Base-by-base conservation (phyloP, 2,888 invertebrate species). In the Crocallis elinguaria region DNA sequence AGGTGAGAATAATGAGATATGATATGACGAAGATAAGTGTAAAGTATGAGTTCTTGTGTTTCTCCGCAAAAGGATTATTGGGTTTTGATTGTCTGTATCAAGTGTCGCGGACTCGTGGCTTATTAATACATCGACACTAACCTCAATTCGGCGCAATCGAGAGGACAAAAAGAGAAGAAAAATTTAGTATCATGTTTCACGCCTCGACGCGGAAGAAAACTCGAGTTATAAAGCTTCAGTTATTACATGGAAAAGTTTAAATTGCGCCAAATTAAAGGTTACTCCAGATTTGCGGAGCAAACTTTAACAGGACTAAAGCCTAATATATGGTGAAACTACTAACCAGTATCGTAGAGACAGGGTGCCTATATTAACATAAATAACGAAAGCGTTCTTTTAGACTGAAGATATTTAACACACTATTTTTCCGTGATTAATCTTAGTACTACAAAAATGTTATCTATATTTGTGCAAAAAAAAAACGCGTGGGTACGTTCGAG, bases 191-290 rank as follows among this genome's bases (percentile, higher is more conserved):
- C 49, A 52, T 49, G 52, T 45, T 51, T 43, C 53, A 49, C 37
- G 36, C 35, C 36, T 17, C 46, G 37, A 48, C 52, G 39, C 37
- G 45, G 49, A 50, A 50, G 42, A 42, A 50, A 44, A 58, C 56
- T 58, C 51, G 51, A 51, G 39, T 46, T 38, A 49, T 52, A 59
- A 52, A 54, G 23, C 32, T 42, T 53, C 56, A 59, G 46, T 54
- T 53, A 56, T 49, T 36, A 44, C 49, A 50, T 37, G 19, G 14
- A 41, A 57, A 35, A 55, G 48, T 60, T 60, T 57, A 41, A 44
- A 44, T 45, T 39, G 32, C 36, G 2, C 1, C 11, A 32, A 32
- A 52, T 46, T 41, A 25, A 46, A 46, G 41, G 46, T 46, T 37
- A 29, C 21, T 51, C 14, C 32, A 8, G 23, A 8, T 23, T 23